A percentile compares a stretch with the other conserved stretches of the same genome.
Evolutionary conservation across 2,888 invertebrate species (phyloP).

Genomic region (Linnaemya tessellans): DNA sequence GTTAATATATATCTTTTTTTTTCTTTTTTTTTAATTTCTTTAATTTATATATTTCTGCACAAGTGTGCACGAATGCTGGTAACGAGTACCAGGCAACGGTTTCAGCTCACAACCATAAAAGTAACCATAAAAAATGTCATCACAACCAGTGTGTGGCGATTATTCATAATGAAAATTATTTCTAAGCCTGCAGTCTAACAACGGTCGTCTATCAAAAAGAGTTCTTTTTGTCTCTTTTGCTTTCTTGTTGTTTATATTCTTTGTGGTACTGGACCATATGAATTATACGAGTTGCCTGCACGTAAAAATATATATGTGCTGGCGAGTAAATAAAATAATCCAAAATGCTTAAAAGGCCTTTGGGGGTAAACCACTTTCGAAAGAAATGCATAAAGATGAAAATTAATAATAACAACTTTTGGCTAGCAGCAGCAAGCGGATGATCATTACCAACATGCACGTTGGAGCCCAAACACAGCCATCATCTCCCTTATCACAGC

Average conservation of each 20-base stretch:
- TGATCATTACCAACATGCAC: conserved; percentile 16
- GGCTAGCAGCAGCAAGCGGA: background rate
- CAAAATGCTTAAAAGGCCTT: conserved; percentile 48
- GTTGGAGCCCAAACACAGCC: background rate
- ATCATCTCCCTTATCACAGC: background rate
- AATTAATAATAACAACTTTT: conserved; percentile 53
- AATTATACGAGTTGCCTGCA: conserved; percentile 5
- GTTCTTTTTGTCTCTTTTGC: conserved; percentile 5
- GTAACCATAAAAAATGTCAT: conserved; percentile 70
- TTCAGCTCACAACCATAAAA: conserved; percentile 12
- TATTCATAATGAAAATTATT: conserved; percentile 72
- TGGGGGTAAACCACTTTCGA: conserved; percentile 54
- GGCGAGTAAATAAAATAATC: conserved; percentile 32
- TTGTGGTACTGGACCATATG: background rate
- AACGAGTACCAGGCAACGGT: conserved; percentile 1
- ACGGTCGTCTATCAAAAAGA: conserved; percentile 68
- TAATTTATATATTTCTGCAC: conserved; percentile 39
- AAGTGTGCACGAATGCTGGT: conserved; percentile 9
- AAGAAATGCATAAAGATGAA: conserved; percentile 61
- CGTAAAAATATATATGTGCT: conserved; percentile 7
- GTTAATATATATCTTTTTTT: conserved; percentile 23
- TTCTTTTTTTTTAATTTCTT: background rate
- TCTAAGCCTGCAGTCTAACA: conserved; percentile 68
- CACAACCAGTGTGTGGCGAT: conserved; percentile 67
- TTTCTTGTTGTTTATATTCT: background rate